Conservation (phyloP, 2,888 invertebrate genomes). For the Drosophila engyochracea region DNA sequence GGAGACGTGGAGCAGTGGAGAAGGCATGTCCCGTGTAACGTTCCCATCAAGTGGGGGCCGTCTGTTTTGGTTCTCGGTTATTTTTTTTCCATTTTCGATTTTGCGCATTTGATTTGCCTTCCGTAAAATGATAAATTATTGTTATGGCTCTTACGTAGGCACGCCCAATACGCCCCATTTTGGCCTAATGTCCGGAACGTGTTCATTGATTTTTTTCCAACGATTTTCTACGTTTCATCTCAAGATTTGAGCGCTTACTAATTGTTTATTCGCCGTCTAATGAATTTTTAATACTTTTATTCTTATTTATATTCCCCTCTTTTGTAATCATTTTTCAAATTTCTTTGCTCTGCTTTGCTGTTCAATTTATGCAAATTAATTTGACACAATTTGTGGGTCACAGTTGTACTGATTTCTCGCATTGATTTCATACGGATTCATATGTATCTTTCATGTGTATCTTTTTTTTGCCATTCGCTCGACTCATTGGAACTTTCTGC, state of each 20-base stretch:
- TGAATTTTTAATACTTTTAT: slow-evolving; percentile 64
- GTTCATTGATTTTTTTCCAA: slow-evolving; percentile 65
- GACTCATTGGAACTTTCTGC: neutral
- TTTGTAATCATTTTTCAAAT: neutral
- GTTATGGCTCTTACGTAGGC: slow-evolving; percentile 17
- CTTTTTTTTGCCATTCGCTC: neutral
- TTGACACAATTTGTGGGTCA: slow-evolving; percentile 61
- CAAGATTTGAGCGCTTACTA: slow-evolving; percentile 35
- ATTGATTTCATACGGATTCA: slow-evolving; percentile 34
- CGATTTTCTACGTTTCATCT: slow-evolving; percentile 54
- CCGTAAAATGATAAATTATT: slow-evolving; percentile 66
- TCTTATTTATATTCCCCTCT: slow-evolving; percentile 8
- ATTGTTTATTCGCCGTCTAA: slow-evolving; percentile 67
- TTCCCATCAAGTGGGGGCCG: slow-evolving; percentile 53
- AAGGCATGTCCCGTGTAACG: slow-evolving; percentile 11
- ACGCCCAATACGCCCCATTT: slow-evolving; percentile 35
- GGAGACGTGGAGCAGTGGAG: slow-evolving; percentile 1
- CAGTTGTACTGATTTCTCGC: slow-evolving; percentile 25
- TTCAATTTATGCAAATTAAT: slow-evolving; percentile 60
- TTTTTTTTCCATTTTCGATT: slow-evolving; percentile 15
- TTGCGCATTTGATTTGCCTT: slow-evolving; percentile 64
- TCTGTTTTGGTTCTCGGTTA: slow-evolving; percentile 57
- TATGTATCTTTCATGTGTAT: neutral
- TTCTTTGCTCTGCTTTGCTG: slow-evolving; percentile 1
- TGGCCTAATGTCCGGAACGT: slow-evolving; percentile 48